Base-by-base conservation (phyloP, 2,797 vertebrate genomes). In the Avahi laniger region DNA sequence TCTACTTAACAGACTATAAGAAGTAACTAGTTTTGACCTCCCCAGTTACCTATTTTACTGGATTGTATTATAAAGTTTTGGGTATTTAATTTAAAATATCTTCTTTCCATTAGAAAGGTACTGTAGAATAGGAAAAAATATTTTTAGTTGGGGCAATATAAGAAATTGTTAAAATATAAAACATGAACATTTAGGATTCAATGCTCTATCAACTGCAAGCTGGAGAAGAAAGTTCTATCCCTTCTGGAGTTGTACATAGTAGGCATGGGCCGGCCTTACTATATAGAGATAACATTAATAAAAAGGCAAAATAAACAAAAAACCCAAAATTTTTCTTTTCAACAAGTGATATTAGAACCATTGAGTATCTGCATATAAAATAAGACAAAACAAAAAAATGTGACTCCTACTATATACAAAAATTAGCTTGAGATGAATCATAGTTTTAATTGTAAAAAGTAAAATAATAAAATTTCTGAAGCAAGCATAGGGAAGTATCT, bases 401-500 rank as follows among this genome's bases (percentile, higher is more conserved):
- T 54, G 22, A 67, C 26, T 86, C 3, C 13, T 57, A 48, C 33
- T 17, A 50, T 35, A 73, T 12, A 7, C n/a, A 72, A 94, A 43
- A 63, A 30, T 46, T 20, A 78, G 43, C 15, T 84, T 63, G 38
- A 86, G 24, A 73, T 22, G 10, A 41, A 86, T 43, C 8, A 80
- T 26, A 35, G 26, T 11, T 35, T 86, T 72, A 72, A 46, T 30
- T 41, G 5, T 80, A 33, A 81, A 41, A 84, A 4, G 18, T 70
- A 90, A 94, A 84, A 46, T 79, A 86, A 63, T 50, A 52, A 72
- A 78, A 43, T 35, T 43, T 79, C 38, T 86, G 13, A 63, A 41
- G 9, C 52, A 81, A 72, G 14, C n/a, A n/a, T 2, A 43, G 20
- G 26, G 33, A 4, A 43, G 3, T 17, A 63, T n/a, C n/a, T 67